Conservation (phyloP, 2,888 invertebrate genomes). For the Chloromyia formosa region DNA sequence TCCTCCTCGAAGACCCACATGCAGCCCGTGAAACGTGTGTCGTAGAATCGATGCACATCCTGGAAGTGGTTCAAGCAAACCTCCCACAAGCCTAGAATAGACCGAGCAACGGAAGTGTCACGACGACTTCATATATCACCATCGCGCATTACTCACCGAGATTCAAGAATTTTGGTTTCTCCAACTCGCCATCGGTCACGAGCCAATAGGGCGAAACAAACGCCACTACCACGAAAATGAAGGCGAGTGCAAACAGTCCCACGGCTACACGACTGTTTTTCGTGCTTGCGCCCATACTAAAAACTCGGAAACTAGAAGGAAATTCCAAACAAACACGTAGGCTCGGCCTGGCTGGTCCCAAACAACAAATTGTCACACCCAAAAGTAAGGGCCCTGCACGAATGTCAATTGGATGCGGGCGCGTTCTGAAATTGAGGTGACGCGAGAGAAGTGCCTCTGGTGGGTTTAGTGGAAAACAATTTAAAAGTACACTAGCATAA, state of each 20-base stretch:
- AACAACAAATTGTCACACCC: constrained; percentile 40
- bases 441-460: neutral
- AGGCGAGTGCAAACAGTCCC: constrained; percentile 72
- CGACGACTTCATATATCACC: neutral
- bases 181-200: constrained; percentile 79
- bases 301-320: neutral
- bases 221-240: constrained; percentile 78
- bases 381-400: neutral
- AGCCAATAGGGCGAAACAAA: constrained; percentile 91
- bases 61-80: constrained; percentile 90
- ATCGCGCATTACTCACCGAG: constrained; percentile 68
- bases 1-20: constrained; percentile 99
- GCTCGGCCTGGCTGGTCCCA: neutral
- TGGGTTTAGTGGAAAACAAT: neutral
- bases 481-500: too few relatives aligned
- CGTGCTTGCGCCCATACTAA: constrained; percentile 61
- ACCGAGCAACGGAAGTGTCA: neutral
- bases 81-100: constrained; percentile 86
- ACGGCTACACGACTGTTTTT: constrained; percentile 67
- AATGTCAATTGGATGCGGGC: neutral
- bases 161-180: constrained; percentile 80
- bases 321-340: neutral
- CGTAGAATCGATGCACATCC: constrained; percentile 87
- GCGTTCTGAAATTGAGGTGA: neutral
- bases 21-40: constrained; percentile 83